A percentile compares a stretch with the other conserved stretches of the same genome.
These are phyloP conservation scores for Argentina silus DNA, from an alignment of 2,797 vertebrate species.

Conservation along the genomic window DNA sequence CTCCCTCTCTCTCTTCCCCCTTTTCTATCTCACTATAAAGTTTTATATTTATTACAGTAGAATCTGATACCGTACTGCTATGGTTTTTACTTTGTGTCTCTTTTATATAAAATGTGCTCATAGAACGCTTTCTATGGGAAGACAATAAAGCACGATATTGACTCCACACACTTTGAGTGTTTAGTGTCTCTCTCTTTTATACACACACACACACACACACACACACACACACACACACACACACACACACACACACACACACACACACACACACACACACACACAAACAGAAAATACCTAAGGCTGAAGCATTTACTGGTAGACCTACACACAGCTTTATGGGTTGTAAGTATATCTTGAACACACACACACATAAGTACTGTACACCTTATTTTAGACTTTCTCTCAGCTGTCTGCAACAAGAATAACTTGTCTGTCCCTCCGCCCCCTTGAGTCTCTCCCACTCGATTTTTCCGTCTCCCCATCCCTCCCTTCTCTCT, in stretches of 20 bases:
- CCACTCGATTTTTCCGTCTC: constrained; percentile 44
- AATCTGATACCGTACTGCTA: constrained; percentile 49
- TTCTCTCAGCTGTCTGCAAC: constrained; percentile 76
- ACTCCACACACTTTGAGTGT: constrained; percentile 27
- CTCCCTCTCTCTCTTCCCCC: constrained; percentile 8
- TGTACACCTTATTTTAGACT: constrained; percentile 70
- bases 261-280: background rate
- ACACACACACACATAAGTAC: constrained; percentile 42
- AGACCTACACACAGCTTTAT: constrained; percentile 43
- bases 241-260: constrained; percentile 24
- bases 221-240: constrained; percentile 19
- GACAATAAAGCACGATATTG: constrained; percentile 73
- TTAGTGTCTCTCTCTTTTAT: background rate
- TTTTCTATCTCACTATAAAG: constrained; percentile 47
- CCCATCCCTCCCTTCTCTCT: constrained; percentile 26
- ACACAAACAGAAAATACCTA: background rate
- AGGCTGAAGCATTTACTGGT: background rate
- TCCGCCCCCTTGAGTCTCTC: constrained; percentile 27
- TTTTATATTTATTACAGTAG: constrained; percentile 76
- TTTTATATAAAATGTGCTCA: constrained; percentile 70
- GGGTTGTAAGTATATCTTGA: constrained; percentile 63
- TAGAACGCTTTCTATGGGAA: constrained; percentile 56
- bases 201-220: constrained; percentile 24
- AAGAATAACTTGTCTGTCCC: constrained; percentile 75
- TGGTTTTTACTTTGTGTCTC: constrained; percentile 68